These are phyloP conservation scores for Euzophera pinguis DNA, from an alignment of 2,888 invertebrate species.

Conservation along the genomic window DNA sequence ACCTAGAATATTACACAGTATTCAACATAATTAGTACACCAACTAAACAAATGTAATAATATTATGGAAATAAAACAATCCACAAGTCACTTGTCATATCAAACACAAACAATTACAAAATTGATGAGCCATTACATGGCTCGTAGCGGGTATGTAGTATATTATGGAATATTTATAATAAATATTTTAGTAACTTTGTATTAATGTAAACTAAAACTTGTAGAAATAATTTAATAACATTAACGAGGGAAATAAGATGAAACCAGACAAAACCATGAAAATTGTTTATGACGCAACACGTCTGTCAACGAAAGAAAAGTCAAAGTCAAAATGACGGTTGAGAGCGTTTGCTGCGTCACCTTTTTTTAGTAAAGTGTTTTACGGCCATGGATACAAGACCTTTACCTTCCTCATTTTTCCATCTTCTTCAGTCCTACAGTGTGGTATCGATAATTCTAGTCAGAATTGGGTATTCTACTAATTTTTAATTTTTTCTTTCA, in stretches of 20 bases:
- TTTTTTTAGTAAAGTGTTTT: too few relatives aligned
- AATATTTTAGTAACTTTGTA: too few relatives aligned
- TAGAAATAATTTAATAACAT: not conserved
- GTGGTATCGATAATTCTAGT: too few relatives aligned
- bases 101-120: not conserved
- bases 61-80: not conserved
- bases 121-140: not conserved
- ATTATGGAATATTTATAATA: too few relatives aligned
- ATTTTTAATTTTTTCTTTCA: too few relatives aligned
- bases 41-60: constrained; percentile 6
- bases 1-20: constrained; percentile 48
- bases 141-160: not conserved
- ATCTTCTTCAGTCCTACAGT: too few relatives aligned
- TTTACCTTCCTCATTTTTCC: too few relatives aligned
- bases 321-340: not conserved
- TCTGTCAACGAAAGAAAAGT: constrained; percentile 26
- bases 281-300: constrained; percentile 41
- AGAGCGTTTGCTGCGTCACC: too few relatives aligned
- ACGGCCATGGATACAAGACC: too few relatives aligned
- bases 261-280: constrained; percentile 28
- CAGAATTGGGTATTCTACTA: too few relatives aligned
- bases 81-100: not conserved
- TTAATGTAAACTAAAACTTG: too few relatives aligned
- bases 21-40: not conserved
- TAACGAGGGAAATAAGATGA: constrained; percentile 17